A percentile compares a stretch with the other conserved stretches of the same genome.
These are phyloP conservation scores for Callimico goeldii DNA, from an alignment of 2,797 vertebrate genomes.

Conservation along the genomic window DNA sequence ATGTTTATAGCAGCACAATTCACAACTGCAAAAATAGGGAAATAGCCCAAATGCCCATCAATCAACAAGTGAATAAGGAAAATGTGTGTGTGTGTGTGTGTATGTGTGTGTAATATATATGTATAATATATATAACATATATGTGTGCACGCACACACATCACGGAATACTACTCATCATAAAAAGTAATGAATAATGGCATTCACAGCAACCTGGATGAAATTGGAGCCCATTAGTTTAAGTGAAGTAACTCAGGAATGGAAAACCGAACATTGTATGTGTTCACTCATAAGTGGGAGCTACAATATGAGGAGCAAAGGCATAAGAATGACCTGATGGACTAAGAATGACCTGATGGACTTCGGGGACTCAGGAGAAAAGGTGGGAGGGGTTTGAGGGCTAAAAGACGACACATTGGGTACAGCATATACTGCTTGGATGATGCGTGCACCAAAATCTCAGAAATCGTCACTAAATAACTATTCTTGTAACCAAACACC, in stretches of 20 bases:
- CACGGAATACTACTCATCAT: not conserved
- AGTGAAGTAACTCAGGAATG: not conserved
- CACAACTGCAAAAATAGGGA: not conserved
- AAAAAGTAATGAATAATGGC: not conserved
- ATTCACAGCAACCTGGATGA: not conserved
- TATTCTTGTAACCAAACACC: not conserved
- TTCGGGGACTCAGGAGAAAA: not conserved
- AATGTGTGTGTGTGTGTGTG: too few species aligned
- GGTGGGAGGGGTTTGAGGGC: not conserved
- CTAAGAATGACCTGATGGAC: not conserved
- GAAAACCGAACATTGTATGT: not conserved
- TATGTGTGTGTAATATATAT: too few species aligned
- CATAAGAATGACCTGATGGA: not conserved
- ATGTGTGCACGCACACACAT: too few species aligned
- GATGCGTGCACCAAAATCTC: not conserved
- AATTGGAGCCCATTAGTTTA: not conserved
- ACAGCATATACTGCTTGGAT: fast-evolving
- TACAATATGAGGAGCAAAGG: not conserved
- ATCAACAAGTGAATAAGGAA: not conserved
- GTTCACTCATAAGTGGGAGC: not conserved
- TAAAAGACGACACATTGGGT: not conserved
- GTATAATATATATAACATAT: fast-evolving
- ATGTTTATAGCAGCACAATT: not conserved
- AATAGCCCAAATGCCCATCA: not conserved
- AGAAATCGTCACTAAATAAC: not conserved